Conservation (phyloP, 37 sponge, comb jelly and placozoan species). For the Haliclona indistincta region DNA sequence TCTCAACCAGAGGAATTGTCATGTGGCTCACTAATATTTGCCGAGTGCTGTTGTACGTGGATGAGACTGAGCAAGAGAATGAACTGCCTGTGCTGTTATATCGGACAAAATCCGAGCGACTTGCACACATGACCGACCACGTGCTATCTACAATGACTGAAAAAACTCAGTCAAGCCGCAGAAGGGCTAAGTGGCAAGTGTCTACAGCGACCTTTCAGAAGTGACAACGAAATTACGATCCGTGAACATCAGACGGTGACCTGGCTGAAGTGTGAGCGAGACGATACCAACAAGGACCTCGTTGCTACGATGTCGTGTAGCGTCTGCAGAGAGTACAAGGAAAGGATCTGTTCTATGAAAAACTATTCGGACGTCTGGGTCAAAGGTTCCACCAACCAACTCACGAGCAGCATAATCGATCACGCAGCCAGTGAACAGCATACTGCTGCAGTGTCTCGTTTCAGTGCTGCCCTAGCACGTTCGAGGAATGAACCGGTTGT, state of each 20-base stretch:
- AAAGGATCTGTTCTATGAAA: slow-evolving; percentile 29
- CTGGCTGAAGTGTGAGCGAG: slow-evolving; percentile 38
- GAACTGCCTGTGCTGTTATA: no score
- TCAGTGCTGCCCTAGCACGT: slow-evolving; percentile 18
- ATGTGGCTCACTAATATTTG: no score
- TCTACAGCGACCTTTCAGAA: slow-evolving; percentile 42
- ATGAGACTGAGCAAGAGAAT: no score
- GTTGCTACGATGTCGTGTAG: slow-evolving; percentile 37
- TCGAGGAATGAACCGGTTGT: slow-evolving; percentile 24
- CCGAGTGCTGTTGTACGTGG: no score
- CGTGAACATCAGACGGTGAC: slow-evolving; percentile 35
- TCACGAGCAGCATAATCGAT: slow-evolving; percentile 53
- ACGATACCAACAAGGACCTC: slow-evolving; percentile 10
- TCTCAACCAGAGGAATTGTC: no score
- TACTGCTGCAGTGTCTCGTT: no score
- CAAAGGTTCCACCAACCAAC: slow-evolving; percentile 28
- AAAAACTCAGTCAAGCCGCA: no score
- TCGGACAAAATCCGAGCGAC: no score
- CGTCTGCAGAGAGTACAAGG: slow-evolving; percentile 32
- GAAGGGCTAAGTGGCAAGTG: slow-evolving; percentile 36
- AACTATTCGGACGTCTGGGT: slow-evolving; percentile 46
- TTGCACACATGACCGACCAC: no score
- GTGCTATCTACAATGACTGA: no score
- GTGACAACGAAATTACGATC: slow-evolving; percentile 42
- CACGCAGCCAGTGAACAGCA: slow-evolving; percentile 42